phyloP scores from a whole-genome alignment of 2,797 vertebrate genomes.

The Merluccius polli region DNA sequence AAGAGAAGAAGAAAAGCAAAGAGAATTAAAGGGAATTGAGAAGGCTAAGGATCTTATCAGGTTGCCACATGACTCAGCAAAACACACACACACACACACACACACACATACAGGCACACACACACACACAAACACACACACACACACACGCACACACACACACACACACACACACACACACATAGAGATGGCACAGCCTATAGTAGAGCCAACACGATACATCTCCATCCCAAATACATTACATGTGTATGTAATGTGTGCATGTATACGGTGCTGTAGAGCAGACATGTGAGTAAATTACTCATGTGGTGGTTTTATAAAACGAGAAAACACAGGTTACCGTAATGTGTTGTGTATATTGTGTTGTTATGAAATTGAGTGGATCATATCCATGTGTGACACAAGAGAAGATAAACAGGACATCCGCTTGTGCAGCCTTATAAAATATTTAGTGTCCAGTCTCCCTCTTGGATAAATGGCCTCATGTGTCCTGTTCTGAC shows the following conservation, averaged over 20 bases:
- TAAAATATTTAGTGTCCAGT: constrained; percentile 59
- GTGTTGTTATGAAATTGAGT: not conserved
- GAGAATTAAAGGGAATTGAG: constrained; percentile 2
- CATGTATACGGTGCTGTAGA: not conserved
- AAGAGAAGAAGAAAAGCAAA: not conserved
- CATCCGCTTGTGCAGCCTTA: constrained; percentile 45
- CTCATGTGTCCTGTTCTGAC: constrained; percentile 44
- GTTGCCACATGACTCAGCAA: constrained; percentile 40
- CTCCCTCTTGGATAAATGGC: constrained; percentile 39
- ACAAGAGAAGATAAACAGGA: constrained; percentile 43
- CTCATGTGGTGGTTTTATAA: not conserved
- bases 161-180: not conserved
- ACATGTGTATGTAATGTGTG: not conserved
- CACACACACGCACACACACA: not conserved
- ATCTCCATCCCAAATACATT: constrained; percentile 1
- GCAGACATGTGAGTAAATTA: not conserved
- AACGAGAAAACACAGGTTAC: not conserved
- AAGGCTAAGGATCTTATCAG: constrained; percentile 19
- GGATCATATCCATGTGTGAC: constrained; percentile 6
- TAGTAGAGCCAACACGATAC: constrained; percentile 19
- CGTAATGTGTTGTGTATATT: not conserved
- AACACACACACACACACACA: not conserved
- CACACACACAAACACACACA: not conserved
- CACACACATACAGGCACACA: not conserved
- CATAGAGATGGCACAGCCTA: not conserved